Conservation (phyloP, 23 tunicate genomes). For the Trididemnum nubilum region DNA sequence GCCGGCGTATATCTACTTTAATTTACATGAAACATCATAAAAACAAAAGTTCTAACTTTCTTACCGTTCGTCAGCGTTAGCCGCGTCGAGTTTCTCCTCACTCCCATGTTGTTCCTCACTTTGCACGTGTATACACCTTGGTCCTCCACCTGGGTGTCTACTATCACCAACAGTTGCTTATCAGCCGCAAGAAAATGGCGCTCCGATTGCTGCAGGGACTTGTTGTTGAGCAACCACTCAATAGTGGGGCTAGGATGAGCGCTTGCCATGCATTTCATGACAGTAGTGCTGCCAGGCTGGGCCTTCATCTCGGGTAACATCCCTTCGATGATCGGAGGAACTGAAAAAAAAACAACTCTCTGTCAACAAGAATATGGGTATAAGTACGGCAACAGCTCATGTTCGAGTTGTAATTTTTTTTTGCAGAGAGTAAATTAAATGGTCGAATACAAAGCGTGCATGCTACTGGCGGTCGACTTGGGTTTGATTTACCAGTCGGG, state of each 20-base stretch:
- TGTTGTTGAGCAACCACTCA: constrained; percentile 49
- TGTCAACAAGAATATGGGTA: no score
- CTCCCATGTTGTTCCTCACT: constrained; percentile 48
- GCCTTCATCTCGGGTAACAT: constrained; percentile 39
- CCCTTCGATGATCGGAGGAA: constrained; percentile 44
- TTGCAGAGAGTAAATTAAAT: neutral
- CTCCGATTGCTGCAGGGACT: constrained; percentile 35
- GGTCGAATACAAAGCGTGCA: neutral
- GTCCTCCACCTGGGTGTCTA: constrained; percentile 31
- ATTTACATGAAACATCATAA: no score
- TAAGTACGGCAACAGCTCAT: no score
- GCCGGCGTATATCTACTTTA: no score
- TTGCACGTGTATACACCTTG: constrained; percentile 61
- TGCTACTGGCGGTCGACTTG: no score
- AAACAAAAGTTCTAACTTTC: neutral
- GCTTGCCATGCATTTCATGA: constrained; percentile 56
- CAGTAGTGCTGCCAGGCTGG: constrained; percentile 41
- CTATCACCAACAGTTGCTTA: constrained; percentile 53
- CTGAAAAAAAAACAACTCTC: constrained; percentile 39
- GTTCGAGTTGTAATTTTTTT: neutral
- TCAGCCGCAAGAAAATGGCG: constrained; percentile 70
- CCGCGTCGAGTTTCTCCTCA: neutral
- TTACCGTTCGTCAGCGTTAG: constrained; percentile 27
- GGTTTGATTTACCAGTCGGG: no score
- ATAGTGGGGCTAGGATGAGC: constrained; percentile 53